Conservation (phyloP, 2,113 vertebrate genomes). For the Clupea harengus region DNA sequence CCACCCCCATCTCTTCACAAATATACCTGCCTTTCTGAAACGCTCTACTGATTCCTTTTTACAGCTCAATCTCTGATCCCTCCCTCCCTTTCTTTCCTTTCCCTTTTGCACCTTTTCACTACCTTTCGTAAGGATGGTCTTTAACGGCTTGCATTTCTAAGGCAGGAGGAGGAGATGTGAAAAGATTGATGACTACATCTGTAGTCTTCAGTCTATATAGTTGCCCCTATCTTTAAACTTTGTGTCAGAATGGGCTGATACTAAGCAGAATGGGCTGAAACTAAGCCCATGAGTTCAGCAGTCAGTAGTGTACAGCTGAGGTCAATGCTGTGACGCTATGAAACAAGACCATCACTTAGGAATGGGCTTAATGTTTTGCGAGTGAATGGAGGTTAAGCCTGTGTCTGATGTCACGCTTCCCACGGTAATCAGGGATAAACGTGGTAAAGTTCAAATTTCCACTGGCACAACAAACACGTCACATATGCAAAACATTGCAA, state of each 20-base stretch:
- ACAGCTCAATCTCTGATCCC: background rate
- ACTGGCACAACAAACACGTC: background rate
- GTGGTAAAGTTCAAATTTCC: background rate
- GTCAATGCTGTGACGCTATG: background rate
- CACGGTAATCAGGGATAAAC: background rate
- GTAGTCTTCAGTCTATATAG: background rate
- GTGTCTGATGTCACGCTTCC: background rate
- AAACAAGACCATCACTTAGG: background rate
- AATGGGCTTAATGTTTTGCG: background rate
- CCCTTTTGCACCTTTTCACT: background rate
- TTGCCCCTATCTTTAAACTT: background rate
- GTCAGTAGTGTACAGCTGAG: background rate
- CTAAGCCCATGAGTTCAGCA: background rate
- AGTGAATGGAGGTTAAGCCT: background rate
- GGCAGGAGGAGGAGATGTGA: background rate
- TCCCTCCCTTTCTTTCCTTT: background rate
- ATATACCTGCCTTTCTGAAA: background rate
- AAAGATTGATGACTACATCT: background rate
- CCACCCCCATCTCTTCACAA: background rate
- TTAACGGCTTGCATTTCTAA: background rate
- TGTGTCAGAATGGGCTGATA: background rate
- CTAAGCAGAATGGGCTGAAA: no score
- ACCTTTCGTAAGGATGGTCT: background rate
- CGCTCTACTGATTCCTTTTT: conserved; percentile 9
- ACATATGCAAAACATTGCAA: no score